Conservation (phyloP, 2,797 vertebrate genomes). For the Mus spretus region DNA sequence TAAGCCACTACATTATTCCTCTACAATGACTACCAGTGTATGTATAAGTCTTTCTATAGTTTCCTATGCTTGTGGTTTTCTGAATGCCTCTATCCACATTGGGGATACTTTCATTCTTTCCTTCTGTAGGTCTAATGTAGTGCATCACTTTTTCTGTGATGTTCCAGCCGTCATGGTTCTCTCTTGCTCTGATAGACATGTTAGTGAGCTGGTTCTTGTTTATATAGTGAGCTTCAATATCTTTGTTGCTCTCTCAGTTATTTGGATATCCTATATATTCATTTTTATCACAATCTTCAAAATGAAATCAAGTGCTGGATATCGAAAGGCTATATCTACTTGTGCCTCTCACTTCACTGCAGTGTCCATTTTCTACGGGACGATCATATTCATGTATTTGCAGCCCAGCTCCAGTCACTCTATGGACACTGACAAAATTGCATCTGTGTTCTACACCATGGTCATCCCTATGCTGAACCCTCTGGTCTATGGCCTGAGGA, state of each 20-base stretch:
- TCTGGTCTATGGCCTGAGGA: not conserved
- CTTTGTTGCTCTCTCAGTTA: not conserved
- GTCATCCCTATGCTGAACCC: constrained; percentile 6
- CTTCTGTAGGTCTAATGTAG: constrained; percentile 48
- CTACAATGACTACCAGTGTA: constrained; percentile 42
- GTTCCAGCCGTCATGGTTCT: constrained; percentile 61
- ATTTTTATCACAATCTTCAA: not conserved
- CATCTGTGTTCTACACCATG: constrained; percentile 5
- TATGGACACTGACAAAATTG: constrained; percentile 3
- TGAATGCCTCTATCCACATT: constrained; percentile 65
- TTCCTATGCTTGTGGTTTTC: constrained; percentile 52
- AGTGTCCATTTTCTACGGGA: constrained; percentile 1
- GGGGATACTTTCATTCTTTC: not conserved
- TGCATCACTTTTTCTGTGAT: constrained; percentile 73
- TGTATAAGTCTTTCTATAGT: not conserved
- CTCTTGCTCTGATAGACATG: not conserved
- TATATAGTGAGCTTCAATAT: constrained; percentile 4
- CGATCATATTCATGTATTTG: not conserved
- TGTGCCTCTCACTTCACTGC: constrained; percentile 16
- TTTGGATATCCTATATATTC: not conserved
- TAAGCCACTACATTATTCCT: constrained; percentile 67
- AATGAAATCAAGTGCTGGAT: not conserved
- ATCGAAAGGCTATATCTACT: not conserved
- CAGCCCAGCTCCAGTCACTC: not conserved
- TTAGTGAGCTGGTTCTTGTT: not conserved